Percentiles rank a stretch among this genome's conserved stretches.
Evolutionary conservation across 2,797 vertebrate genomes (phyloP).

Genomic region (Thaleichthys pacificus): DNA sequence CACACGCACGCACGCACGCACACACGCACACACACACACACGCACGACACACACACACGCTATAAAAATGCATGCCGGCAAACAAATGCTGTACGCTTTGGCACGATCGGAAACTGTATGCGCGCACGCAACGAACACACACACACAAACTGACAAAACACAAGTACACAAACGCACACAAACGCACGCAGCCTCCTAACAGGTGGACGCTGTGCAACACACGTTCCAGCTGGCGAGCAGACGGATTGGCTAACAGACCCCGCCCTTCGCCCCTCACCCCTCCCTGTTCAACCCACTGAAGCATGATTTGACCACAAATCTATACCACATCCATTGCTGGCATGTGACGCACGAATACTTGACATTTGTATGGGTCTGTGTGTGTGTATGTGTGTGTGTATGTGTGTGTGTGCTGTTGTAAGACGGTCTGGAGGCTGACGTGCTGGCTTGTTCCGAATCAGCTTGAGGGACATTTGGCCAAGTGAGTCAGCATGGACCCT

Average conservation of each 20-base stretch:
- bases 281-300: background rate
- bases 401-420: background rate
- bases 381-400: background rate
- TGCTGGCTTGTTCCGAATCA: background rate
- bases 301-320: background rate
- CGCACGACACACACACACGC: background rate
- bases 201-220: background rate
- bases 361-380: constrained; percentile 1
- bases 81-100: background rate
- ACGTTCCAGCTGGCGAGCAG: background rate
- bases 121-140: background rate
- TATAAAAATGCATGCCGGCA: background rate
- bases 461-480: background rate
- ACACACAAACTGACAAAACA: background rate
- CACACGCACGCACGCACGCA: too few species aligned
- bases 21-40: background rate
- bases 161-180: too few species aligned
- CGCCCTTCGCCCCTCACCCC: background rate
- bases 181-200: background rate
- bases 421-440: background rate
- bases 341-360: background rate
- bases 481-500: background rate
- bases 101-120: too few species aligned
- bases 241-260: background rate
- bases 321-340: background rate